Conservation (phyloP, 37 sponge, comb jelly and placozoan genomes). For the Crambe crambe region DNA sequence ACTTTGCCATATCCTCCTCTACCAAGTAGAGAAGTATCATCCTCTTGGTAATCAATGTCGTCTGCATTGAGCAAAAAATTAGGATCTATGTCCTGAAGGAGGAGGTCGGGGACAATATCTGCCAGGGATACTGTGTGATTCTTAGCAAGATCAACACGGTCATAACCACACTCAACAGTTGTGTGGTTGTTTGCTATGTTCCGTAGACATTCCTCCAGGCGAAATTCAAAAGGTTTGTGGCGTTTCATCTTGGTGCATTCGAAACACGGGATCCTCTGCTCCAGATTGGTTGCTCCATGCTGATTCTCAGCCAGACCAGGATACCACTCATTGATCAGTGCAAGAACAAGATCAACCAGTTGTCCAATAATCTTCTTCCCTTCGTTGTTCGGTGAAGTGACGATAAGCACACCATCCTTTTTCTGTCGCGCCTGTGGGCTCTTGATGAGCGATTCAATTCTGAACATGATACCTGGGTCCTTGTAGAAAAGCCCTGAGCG, state of each 20-base stretch:
- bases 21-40: conserved; percentile 51
- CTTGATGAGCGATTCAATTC: conserved; percentile 54
- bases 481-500: conserved; percentile 55
- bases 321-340: conserved; percentile 70
- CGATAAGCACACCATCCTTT: conserved; percentile 57
- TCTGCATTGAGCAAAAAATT: conserved; percentile 52
- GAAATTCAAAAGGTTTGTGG: conserved; percentile 24
- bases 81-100: conserved; percentile 61
- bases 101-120: conserved; percentile 80
- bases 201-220: conserved; percentile 15
- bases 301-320: conserved; percentile 49
- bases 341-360: conserved; percentile 47
- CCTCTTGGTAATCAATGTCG: conserved; percentile 54
- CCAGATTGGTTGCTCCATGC: conserved; percentile 4
- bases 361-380: conserved; percentile 33
- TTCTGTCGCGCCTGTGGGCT: conserved; percentile 1
- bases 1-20: conserved; percentile 78
- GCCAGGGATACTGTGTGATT: conserved; percentile 35
- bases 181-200: background rate
- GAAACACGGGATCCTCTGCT: conserved; percentile 45
- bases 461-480: conserved; percentile 42
- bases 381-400: conserved; percentile 20
- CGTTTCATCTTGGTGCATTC: conserved; percentile 41
- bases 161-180: conserved; percentile 30
- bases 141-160: background rate